Percentiles rank a stretch among this genome's conserved stretches.
Evolutionary conservation across 1,140 invertebrate genomes (phyloP).

Genomic region (Maconellicoccus hirsutus): DNA sequence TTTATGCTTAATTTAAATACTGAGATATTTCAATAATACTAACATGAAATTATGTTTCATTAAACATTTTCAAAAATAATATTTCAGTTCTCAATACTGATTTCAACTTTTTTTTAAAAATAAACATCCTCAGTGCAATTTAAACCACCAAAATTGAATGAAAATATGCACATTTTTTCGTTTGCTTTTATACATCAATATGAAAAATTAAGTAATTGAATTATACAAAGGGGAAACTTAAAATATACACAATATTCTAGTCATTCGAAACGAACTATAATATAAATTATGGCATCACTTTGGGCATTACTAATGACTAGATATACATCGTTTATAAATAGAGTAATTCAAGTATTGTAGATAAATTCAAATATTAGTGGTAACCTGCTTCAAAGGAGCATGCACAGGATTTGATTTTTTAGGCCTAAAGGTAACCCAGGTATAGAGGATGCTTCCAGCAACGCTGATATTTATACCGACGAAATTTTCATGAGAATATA

Average conservation of each 20-base stretch:
- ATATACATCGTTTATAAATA: background rate
- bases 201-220: background rate
- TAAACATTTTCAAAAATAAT: too few relatives aligned
- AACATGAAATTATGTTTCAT: too few relatives aligned
- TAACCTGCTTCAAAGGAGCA: background rate
- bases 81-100: too few relatives aligned
- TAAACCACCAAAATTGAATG: too few relatives aligned
- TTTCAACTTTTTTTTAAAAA: too few relatives aligned
- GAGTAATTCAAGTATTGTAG: background rate
- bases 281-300: background rate
- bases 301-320: background rate
- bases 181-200: too few relatives aligned
- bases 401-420: background rate
- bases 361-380: background rate
- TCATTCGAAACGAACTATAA: background rate
- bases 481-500: slow-evolving; percentile 88
- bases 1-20: too few relatives aligned
- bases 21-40: too few relatives aligned
- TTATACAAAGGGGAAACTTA: background rate
- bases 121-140: too few relatives aligned
- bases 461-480: slow-evolving; percentile 86
- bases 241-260: background rate
- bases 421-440: slow-evolving; percentile 59
- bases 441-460: slow-evolving; percentile 65
- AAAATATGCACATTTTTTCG: too few relatives aligned